Conservation (phyloP, 2,113 vertebrate species). For the Trichomycterus rosablanca region DNA sequence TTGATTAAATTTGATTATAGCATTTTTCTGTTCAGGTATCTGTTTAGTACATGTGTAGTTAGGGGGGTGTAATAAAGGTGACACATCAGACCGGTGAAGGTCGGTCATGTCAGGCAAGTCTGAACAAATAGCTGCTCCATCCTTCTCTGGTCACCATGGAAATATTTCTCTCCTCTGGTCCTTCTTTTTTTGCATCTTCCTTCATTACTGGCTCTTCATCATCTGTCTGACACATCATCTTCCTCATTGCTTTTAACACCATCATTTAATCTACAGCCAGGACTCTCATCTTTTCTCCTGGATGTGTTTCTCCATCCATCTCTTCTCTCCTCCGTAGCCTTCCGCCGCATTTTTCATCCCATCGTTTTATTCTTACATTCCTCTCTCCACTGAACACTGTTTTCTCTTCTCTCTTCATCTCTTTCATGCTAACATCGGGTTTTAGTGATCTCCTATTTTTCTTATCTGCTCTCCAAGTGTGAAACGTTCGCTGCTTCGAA, state of each 20-base stretch:
- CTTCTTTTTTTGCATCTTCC: not conserved
- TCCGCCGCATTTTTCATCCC: not conserved
- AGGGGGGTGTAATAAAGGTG: too few species aligned
- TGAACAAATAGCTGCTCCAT: not conserved
- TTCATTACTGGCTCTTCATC: not conserved
- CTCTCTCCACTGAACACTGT: not conserved
- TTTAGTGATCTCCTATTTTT: too few species aligned
- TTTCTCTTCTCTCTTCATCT: too few species aligned
- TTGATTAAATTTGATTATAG: too few species aligned
- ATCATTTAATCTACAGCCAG: not conserved
- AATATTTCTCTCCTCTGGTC: conserved; percentile 1
- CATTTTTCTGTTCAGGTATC: too few species aligned
- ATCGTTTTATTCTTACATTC: not conserved
- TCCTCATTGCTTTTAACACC: not conserved
- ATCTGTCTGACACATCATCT: not conserved
- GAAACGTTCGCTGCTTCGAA: not conserved
- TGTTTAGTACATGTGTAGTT: too few species aligned
- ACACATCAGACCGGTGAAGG: too few species aligned
- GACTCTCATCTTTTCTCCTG: not conserved
- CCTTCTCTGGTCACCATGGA: conserved; percentile 31
- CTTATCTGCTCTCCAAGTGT: not conserved
- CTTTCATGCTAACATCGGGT: not conserved
- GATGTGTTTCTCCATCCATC: not conserved
- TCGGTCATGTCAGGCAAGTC: not conserved
- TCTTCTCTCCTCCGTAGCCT: not conserved